phyloP scores from a whole-genome alignment of 1,140 invertebrate species.

The Trichonephila inaurata region DNA sequence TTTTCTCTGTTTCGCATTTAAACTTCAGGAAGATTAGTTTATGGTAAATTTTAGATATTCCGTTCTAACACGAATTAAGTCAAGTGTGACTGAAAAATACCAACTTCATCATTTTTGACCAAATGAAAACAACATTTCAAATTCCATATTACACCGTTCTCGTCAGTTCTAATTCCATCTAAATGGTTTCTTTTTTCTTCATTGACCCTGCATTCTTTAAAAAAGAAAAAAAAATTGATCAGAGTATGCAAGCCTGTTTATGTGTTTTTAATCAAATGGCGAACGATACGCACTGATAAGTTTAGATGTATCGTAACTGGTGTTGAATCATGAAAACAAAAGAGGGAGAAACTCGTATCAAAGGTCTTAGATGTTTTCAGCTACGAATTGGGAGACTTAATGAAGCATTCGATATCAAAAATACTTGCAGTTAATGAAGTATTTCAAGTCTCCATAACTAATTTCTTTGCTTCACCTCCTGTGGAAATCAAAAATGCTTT shows the following conservation, averaged over 20 bases:
- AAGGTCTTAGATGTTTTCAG: neutral
- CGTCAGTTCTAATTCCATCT: neutral
- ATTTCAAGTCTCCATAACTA: neutral
- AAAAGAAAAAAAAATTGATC: neutral
- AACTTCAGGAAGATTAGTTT: no score
- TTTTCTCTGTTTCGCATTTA: no score
- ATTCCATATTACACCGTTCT: no score
- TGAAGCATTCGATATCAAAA: neutral
- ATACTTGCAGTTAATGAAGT: neutral
- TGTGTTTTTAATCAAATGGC: neutral
- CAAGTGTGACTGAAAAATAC: no score
- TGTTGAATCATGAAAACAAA: neutral
- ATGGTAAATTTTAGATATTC: no score
- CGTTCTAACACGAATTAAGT: no score
- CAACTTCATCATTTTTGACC: no score
- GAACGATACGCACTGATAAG: constrained; percentile 1
- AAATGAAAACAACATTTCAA: no score
- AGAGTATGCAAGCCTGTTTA: neutral
- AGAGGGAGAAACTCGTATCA: neutral
- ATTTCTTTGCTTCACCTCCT: neutral
- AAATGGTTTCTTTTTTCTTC: neutral
- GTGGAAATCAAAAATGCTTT: neutral
- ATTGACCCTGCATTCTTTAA: neutral
- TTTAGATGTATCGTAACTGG: neutral
- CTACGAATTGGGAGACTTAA: neutral